Base-by-base conservation (phyloP, 2,113 vertebrate genomes). In the Sinocyclocheilus anshuiensis region DNA sequence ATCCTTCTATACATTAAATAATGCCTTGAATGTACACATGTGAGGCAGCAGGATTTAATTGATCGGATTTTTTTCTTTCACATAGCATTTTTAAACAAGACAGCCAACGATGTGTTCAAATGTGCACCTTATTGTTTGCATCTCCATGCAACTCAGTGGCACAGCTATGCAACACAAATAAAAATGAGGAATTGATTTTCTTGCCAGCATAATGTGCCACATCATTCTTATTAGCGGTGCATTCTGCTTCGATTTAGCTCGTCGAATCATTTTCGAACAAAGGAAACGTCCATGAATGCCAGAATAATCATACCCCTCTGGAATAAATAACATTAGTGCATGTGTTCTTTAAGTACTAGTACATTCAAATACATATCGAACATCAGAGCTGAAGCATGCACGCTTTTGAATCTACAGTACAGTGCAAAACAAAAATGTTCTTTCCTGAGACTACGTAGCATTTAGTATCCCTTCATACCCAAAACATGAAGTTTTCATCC, bases 391-490 rank as follows among this genome's bases (percentile, higher is more conserved):
- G 77, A 77, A 90, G 88, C 92, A 92, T 94, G 93, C 92, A 87
- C 69, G 87, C 89, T 89, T 86, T 91, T 90, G 90, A 84, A 57
- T 91, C 91, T 92, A 93, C 86, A 90, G 91, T 92, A 94, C 94
- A 93, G 92, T 94, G 93, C 93, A 94, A 93, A 93, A 94, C 87
- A 91, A 91, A 90, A 87, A 26, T 11, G 87, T 59, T 92, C 86
- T 91, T 94, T 95, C 94, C 94, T 94, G 94, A 94, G 94, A 94
- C 93, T 92, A 93, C 85, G 90, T 89, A 90, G 88, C 79, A 87
- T 88, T 94, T 91, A 89, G 91, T 77, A 90, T 94, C 93, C 93
- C 92, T 94, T 94, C 90, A 91, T 90, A 81, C 33, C 86, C 74
- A 55, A 75, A 82, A 86, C 69, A 81, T n/a, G 33, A 57, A 61